Base-by-base conservation (phyloP, 2,797 vertebrate genomes). In the Poecilia wingei region DNA sequence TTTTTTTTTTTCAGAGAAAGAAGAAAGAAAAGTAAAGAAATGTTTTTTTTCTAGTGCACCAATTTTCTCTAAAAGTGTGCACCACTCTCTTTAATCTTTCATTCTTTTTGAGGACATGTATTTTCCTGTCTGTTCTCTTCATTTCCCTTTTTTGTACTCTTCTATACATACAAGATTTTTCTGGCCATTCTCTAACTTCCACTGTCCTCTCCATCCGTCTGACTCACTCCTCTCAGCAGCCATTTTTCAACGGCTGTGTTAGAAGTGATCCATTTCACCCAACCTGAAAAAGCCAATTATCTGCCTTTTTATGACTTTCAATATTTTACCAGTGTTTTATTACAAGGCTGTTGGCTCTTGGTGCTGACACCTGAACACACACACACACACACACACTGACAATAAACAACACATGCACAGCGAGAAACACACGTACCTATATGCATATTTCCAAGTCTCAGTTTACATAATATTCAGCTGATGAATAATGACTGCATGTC, bases 281-380 rank as follows among this genome's bases (percentile, higher is more conserved):
- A 80, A 87, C 82, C 86, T 84, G 78, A 91, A 94, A 95, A 94
- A 93, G 88, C 72, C 92, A 95, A 95, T 95, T 95, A 95, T 90
- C 89, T 89, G 80, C 80, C 85, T 92, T 94, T 94, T 94, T 90
- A 93, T 93, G 90, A 88, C 90, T 92, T 94, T 93, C 90, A 94
- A 94, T 94, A 93, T 94, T 94, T 92, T 86, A 94, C 86, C 84
- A 4, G 77, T 82, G 79, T 87, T 90, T 93, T 92, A 93, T 91
- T 86, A 83, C 88, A 59, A 72, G 72, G 75, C 79, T 3, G 39
- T 49, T 78, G 81, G 81, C 87, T 86, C 76, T 79, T 53, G 75
- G 82, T 77, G 36, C 53, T 76, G 79, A 87, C 71, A 87, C 74
- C 84, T 72, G 81, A 81, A 64, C 85, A 74, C 74, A 51, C 36